Conservation (phyloP, 2,113 vertebrate species). For the Proteles cristata region DNA sequence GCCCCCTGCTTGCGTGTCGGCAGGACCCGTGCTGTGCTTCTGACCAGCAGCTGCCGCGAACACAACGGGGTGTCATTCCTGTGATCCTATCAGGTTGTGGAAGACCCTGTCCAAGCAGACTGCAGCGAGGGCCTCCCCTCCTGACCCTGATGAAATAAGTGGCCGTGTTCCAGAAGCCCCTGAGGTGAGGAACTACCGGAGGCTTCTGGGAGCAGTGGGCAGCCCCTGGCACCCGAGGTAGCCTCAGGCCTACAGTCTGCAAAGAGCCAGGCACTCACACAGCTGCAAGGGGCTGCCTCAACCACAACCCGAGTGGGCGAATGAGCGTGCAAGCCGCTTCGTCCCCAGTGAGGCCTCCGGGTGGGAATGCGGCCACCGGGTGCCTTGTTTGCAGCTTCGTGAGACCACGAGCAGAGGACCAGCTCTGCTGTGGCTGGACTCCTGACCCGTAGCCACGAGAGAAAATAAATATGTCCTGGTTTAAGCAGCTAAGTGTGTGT, state of each 20-base stretch:
- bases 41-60: neutral
- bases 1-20: neutral
- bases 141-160: neutral
- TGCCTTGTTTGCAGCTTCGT: neutral
- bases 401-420: neutral
- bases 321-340: neutral
- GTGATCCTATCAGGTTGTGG: neutral
- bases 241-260: neutral
- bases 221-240: neutral
- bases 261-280: neutral
- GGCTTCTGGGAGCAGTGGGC: no score
- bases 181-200: accelerated
- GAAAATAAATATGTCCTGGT: neutral
- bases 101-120: neutral
- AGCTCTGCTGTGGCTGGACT: neutral
- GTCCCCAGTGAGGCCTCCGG: neutral
- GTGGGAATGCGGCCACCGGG: neutral
- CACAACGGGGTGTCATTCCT: accelerated
- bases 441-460: neutral
- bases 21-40: neutral
- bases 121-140: neutral
- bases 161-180: neutral
- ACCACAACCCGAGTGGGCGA: neutral
- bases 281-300: neutral
- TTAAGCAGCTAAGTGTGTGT: neutral